phyloP scores from a whole-genome alignment of 2,888 invertebrate species.

The Ceraclea dissimilis region DNA sequence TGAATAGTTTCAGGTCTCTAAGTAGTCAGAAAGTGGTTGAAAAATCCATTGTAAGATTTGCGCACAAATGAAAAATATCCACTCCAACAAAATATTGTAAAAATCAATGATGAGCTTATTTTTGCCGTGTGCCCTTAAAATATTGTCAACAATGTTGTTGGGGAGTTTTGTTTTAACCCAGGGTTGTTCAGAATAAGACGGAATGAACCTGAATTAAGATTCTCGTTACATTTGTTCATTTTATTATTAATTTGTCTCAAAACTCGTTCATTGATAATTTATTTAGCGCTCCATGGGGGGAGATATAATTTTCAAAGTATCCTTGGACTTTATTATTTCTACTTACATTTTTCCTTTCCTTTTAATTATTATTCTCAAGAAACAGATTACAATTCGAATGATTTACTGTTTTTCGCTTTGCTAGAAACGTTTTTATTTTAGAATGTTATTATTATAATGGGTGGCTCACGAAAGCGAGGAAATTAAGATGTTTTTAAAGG shows the following conservation, averaged over 20 bases:
- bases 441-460: no score
- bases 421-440: background rate
- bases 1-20: no score
- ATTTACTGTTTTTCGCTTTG: background rate
- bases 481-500: no score
- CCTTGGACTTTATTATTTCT: background rate
- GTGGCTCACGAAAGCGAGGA: no score
- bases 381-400: background rate
- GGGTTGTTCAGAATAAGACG: background rate
- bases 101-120: no score
- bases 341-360: background rate
- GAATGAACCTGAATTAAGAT: background rate
- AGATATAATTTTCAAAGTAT: background rate
- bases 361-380: conserved; percentile 1
- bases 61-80: no score
- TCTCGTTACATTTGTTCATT: background rate
- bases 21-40: no score
- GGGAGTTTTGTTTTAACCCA: background rate
- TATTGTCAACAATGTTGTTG: background rate
- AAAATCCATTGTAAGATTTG: no score
- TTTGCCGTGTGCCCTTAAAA: background rate
- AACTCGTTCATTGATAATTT: background rate
- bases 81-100: no score
- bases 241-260: background rate
- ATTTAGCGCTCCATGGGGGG: background rate